Base-by-base conservation (phyloP, 2,888 invertebrate genomes). In the Habrosyne pyritoides region DNA sequence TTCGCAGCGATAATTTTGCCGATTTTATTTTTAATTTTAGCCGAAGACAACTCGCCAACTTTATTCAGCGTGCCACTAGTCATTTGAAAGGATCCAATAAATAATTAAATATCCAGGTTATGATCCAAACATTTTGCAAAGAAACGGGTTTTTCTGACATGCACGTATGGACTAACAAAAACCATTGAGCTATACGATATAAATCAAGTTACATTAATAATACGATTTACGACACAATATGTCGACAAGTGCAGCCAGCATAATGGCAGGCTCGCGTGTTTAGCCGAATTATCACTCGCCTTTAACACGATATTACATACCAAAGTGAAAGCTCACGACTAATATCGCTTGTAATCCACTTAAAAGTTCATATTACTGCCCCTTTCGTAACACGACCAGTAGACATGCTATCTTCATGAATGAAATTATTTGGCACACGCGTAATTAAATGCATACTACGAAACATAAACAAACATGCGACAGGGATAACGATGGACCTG, bases 281-380 rank as follows among this genome's bases (percentile, higher is more conserved):
- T 61, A 56, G 53, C 66, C 77, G 60, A 81, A 85, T 86, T 83
- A 87, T 81, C 79, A 75, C 79, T 70, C 71, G 73, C 69, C 71
- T 75, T 81, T 75, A 74, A 77, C 75, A 69, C 72, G 71, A 72
- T 82, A 79, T 81, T 81, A 83, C 80, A 77, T 74, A 67, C 69
- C 73, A 62, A 70, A 81, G 83, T 82, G 81, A 86, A 86, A 84
- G 79, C 81, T 68, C 61, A 71, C 73, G 73, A 73, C 81, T 84
- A 83, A 83, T 81, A 79, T 72, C 69, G 73, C 78, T 79, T 77
- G 83, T 87, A 86, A 87, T 86, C 81, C 86, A 85, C 81, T 86
- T 83, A 83, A 84, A 86, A 83, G 74, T 79, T 79, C 74, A 77
- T 79, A 79, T 71, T 67, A 67, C 63, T 69, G 60, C 62, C 66